Evolutionary conservation across 2,888 invertebrate genomes (phyloP).

Genomic region (Andricus curvator): DNA sequence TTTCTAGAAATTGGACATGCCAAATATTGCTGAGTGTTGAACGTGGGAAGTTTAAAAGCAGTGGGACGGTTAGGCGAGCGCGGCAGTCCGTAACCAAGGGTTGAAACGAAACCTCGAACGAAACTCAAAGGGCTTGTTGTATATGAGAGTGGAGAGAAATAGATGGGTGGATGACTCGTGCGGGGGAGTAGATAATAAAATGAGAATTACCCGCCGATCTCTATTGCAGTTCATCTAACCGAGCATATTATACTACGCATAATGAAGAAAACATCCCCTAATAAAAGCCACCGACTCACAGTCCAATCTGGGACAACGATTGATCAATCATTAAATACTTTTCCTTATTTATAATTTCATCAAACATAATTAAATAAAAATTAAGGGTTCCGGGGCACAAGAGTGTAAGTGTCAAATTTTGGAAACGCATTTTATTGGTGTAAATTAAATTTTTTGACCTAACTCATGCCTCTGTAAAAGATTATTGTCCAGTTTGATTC

Average conservation of each 20-base stretch:
- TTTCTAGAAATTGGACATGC: background rate
- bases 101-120: constrained; percentile 62
- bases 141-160: constrained; percentile 17
- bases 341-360: background rate
- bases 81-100: constrained; percentile 65
- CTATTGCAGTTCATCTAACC: constrained; percentile 46
- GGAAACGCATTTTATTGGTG: too few species aligned
- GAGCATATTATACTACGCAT: constrained; percentile 20
- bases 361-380: background rate
- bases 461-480: too few species aligned
- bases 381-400: too few species aligned
- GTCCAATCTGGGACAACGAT: background rate
- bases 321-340: background rate
- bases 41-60: constrained; percentile 54
- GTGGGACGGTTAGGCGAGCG: constrained; percentile 51
- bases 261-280: constrained; percentile 29
- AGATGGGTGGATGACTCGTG: constrained; percentile 41
- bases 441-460: too few species aligned
- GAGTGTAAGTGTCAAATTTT: too few species aligned
- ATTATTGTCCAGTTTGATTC: too few species aligned
- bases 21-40: constrained; percentile 26
- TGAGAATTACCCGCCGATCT: constrained; percentile 53
- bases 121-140: constrained; percentile 62
- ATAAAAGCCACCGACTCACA: background rate
- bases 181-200: constrained; percentile 59